Evolutionary conservation across 2,888 invertebrate genomes (phyloP).

Genomic region (Polylopha cassiicola): DNA sequence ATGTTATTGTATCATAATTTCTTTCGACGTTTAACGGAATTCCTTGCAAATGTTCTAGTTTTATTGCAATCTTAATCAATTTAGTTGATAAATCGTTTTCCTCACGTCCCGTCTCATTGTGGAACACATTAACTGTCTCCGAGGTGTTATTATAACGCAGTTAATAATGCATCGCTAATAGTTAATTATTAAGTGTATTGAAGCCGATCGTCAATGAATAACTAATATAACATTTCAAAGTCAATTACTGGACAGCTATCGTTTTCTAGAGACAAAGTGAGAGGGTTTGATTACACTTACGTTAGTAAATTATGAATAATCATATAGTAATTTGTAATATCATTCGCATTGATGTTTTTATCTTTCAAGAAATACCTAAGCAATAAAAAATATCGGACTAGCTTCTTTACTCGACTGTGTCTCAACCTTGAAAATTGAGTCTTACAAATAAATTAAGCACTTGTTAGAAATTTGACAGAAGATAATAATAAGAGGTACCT

Average conservation of each 20-base stretch:
- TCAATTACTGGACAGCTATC: conserved; percentile 5
- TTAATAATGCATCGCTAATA: conserved; percentile 19
- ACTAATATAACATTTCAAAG: conserved; percentile 15
- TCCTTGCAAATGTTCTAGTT: not conserved
- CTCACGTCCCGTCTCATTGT: conserved; percentile 1
- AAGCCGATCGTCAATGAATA: conserved; percentile 17
- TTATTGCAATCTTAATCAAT: no score
- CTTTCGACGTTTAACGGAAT: conserved; percentile 6
- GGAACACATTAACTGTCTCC: conserved; percentile 8
- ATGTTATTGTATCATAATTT: conserved; percentile 4
- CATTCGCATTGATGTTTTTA: no score
- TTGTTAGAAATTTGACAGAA: no score
- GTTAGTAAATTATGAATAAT: no score
- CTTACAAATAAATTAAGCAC: no score
- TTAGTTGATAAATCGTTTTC: not conserved
- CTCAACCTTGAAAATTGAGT: no score
- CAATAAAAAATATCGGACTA: no score
- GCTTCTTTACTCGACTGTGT: no score
- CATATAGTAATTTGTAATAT: no score
- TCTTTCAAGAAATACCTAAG: no score
- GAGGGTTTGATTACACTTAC: not conserved
- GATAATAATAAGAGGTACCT: no score
- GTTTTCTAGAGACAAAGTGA: conserved; percentile 1
- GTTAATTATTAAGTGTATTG: conserved; percentile 11
- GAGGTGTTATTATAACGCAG: conserved; percentile 14